phyloP scores from a whole-genome alignment of 2,888 invertebrate genomes.

The Agrenia bidenticulata region DNA sequence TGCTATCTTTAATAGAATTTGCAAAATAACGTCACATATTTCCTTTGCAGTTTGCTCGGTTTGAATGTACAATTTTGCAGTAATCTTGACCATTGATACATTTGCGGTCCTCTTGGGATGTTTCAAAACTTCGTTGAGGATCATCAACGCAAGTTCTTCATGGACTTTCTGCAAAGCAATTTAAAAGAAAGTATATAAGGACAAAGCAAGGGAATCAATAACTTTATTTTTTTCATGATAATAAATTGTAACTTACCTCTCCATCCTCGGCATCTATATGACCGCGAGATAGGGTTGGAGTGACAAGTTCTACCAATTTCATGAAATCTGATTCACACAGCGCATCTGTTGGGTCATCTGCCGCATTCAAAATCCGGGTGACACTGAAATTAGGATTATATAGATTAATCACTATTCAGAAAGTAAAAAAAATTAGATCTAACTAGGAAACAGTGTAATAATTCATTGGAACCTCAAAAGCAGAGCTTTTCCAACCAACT shows the following conservation, averaged over 20 bases:
- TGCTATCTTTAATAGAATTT: conserved; percentile 4
- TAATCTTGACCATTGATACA: not conserved
- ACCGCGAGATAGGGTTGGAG: not conserved
- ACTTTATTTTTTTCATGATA: too few species aligned
- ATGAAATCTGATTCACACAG: not conserved
- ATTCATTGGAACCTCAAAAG: conserved; percentile 8
- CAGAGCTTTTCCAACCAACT: conserved; percentile 18
- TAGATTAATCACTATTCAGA: not conserved
- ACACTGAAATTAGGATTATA: conserved; percentile 4
- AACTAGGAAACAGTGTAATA: not conserved
- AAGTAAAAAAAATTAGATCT: too few species aligned
- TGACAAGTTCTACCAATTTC: conserved; percentile 15
- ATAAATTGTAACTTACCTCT: not conserved
- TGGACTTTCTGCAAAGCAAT: conserved; percentile 7
- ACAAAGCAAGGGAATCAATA: too few species aligned
- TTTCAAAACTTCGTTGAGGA: conserved; percentile 5
- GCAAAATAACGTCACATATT: not conserved
- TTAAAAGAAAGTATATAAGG: too few species aligned
- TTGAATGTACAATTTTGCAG: not conserved
- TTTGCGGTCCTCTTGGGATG: conserved; percentile 1
- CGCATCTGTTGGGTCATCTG: not conserved
- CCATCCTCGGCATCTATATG: not conserved
- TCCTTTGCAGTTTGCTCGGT: not conserved
- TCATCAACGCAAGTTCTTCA: not conserved
- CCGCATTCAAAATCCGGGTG: not conserved